A percentile compares a stretch with the other conserved stretches of the same genome.
Evolutionary conservation across 2,888 invertebrate species (phyloP).

Genomic region (Drosophila neutralis): DNA sequence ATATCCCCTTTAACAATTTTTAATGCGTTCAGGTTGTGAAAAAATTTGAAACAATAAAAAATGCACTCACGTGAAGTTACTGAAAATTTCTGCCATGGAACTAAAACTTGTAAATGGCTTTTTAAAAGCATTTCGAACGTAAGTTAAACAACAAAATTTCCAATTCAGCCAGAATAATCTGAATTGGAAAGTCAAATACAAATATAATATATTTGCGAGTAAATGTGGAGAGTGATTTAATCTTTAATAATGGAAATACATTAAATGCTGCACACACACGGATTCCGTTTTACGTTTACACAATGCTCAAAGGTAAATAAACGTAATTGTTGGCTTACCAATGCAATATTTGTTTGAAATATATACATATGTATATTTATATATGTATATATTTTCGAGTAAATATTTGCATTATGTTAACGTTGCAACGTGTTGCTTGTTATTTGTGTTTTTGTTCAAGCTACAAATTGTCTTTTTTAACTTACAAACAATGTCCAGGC

Average conservation of each 20-base stretch:
- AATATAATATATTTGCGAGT: conserved; percentile 10
- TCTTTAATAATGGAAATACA: conserved; percentile 8
- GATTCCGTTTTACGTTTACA: neutral
- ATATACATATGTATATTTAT: conserved; percentile 25
- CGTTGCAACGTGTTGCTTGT: neutral
- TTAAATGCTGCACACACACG: conserved; percentile 8
- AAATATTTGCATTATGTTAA: conserved; percentile 51
- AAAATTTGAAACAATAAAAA: conserved; percentile 44
- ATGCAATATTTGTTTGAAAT: conserved; percentile 68
- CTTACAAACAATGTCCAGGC: conserved; percentile 93
- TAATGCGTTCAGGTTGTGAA: neutral
- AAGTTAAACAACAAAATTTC: conserved; percentile 52
- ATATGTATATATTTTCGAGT: conserved; percentile 35
- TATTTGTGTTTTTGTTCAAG: neutral
- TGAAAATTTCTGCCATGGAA: conserved; percentile 60
- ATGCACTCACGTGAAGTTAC: conserved; percentile 52
- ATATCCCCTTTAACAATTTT: neutral
- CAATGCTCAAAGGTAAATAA: conserved; percentile 16
- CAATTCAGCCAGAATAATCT: conserved; percentile 16
- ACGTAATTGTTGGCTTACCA: conserved; percentile 29
- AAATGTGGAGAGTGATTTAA: conserved; percentile 5
- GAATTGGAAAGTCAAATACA: neutral
- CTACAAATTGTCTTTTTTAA: conserved; percentile 79
- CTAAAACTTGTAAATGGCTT: conserved; percentile 69
- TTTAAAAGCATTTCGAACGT: conserved; percentile 70